A percentile compares a stretch with the other conserved stretches of the same genome.
Conservation (phyloP, 2,797 vertebrate species). For the Anabas testudineus region DNA sequence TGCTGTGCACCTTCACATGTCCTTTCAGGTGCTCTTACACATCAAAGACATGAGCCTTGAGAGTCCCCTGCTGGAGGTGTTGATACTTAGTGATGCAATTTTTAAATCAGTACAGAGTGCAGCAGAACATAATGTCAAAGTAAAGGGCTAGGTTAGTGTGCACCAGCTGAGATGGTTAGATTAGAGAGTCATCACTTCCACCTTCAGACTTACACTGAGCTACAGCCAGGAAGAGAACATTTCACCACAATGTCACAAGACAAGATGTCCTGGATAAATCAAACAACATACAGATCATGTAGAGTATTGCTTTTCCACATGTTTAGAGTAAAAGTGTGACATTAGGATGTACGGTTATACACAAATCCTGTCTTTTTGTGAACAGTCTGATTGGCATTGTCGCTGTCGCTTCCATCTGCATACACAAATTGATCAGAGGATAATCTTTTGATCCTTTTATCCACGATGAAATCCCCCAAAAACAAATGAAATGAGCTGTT, state of each 20-base stretch:
- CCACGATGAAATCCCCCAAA: slow-evolving; percentile 38
- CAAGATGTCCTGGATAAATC: neutral
- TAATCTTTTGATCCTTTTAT: slow-evolving; percentile 58
- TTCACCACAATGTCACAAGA: slow-evolving; percentile 5
- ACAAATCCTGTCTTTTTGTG: slow-evolving; percentile 53
- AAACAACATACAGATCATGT: neutral
- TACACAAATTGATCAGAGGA: slow-evolving; percentile 36
- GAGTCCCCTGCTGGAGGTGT: slow-evolving; percentile 86
- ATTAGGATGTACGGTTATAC: neutral
- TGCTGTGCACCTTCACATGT: slow-evolving; percentile 11
- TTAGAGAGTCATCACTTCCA: slow-evolving; percentile 33
- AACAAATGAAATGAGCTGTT: slow-evolving; percentile 53
- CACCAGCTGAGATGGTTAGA: slow-evolving; percentile 5
- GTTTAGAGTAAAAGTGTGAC: neutral
- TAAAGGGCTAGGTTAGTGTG: slow-evolving; percentile 1
- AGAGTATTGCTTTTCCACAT: slow-evolving; percentile 6
- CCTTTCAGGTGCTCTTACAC: slow-evolving; percentile 87
- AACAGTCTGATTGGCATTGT: slow-evolving; percentile 46
- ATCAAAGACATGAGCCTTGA: slow-evolving; percentile 83
- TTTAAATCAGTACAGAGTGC: slow-evolving; percentile 39
- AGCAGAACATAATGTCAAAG: slow-evolving; percentile 27
- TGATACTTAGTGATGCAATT: slow-evolving; percentile 22
- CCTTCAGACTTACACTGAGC: slow-evolving; percentile 7
- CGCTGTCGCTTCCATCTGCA: slow-evolving; percentile 54
- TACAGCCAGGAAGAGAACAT: slow-evolving; percentile 12